Percentiles rank a stretch among this genome's conserved stretches.
Evolutionary conservation across 2,113 vertebrate genomes (phyloP).

Genomic region (Chionis minor): DNA sequence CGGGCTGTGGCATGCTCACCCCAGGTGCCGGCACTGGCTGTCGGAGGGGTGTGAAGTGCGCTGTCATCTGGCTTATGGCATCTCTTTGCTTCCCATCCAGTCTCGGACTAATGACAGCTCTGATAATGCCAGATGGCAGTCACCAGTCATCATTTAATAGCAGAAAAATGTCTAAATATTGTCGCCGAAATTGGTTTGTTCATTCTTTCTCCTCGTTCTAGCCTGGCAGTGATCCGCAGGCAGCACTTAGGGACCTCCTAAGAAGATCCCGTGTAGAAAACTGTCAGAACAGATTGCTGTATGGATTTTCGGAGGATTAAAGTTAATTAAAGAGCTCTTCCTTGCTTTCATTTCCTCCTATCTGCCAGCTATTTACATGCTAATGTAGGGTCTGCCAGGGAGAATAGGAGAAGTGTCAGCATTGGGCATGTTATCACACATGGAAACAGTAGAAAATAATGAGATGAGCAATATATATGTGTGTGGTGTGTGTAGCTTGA

Average conservation of each 20-base stretch:
- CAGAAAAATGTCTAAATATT: slow-evolving; percentile 17
- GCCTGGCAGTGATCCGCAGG: slow-evolving; percentile 32
- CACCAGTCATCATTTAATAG: neutral
- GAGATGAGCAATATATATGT: slow-evolving; percentile 8
- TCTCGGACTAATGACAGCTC: slow-evolving; percentile 10
- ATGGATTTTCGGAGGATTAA: slow-evolving; percentile 75
- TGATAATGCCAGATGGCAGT: slow-evolving; percentile 24
- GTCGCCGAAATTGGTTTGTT: neutral
- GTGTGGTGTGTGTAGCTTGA: neutral
- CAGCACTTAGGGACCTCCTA: slow-evolving; percentile 49
- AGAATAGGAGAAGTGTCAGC: slow-evolving; percentile 67
- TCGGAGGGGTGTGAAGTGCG: neutral
- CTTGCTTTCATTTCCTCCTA: slow-evolving; percentile 68
- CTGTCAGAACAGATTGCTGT: slow-evolving; percentile 69
- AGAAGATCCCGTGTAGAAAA: slow-evolving; percentile 53
- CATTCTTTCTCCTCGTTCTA: neutral
- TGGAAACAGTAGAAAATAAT: slow-evolving; percentile 60
- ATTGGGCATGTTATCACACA: slow-evolving; percentile 32
- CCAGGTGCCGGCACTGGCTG: neutral
- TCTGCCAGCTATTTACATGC: slow-evolving; percentile 82
- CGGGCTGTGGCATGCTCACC: neutral
- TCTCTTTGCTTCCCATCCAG: neutral
- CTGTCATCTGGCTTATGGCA: neutral
- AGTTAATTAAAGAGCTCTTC: slow-evolving; percentile 80
- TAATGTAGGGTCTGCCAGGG: slow-evolving; percentile 67